Percentiles rank a stretch among this genome's conserved stretches.
Evolutionary conservation across 2,113 vertebrate species (phyloP).

Genomic region (Neolamprologus hecqui): DNA sequence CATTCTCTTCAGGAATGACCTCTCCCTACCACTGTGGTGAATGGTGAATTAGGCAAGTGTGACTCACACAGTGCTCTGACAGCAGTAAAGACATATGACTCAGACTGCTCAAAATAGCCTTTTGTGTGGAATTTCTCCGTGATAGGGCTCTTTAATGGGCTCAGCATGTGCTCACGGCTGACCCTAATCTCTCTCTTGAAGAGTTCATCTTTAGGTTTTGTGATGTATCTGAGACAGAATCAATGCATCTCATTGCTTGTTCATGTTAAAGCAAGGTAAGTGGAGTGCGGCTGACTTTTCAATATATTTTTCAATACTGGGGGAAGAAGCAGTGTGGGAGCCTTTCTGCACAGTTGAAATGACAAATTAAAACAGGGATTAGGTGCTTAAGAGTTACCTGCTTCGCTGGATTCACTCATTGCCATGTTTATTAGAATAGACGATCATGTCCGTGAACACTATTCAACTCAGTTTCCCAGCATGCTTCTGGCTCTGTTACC

Average conservation of each 20-base stretch:
- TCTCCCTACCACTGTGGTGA: background rate
- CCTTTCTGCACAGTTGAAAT: background rate
- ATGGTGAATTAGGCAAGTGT: background rate
- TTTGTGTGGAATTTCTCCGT: background rate
- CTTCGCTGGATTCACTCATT: background rate
- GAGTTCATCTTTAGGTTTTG: background rate
- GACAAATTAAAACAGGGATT: background rate
- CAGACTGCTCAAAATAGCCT: background rate
- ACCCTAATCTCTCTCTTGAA: background rate
- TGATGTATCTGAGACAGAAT: background rate
- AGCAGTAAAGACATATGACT: background rate
- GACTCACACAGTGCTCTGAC: background rate
- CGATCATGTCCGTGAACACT: background rate
- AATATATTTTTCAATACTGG: background rate
- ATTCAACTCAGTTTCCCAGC: background rate
- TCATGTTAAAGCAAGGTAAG: background rate
- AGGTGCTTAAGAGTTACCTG: background rate
- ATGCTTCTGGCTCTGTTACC: background rate
- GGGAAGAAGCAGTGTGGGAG: background rate
- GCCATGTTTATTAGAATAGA: background rate
- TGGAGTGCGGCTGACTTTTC: background rate
- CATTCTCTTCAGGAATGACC: background rate
- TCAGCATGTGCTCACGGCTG: accelerated
- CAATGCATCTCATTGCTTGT: background rate
- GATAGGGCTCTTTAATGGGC: background rate